These are phyloP conservation scores for Patagioenas fasciata DNA, from an alignment of 2,113 vertebrate genomes.

Conservation along the genomic window DNA sequence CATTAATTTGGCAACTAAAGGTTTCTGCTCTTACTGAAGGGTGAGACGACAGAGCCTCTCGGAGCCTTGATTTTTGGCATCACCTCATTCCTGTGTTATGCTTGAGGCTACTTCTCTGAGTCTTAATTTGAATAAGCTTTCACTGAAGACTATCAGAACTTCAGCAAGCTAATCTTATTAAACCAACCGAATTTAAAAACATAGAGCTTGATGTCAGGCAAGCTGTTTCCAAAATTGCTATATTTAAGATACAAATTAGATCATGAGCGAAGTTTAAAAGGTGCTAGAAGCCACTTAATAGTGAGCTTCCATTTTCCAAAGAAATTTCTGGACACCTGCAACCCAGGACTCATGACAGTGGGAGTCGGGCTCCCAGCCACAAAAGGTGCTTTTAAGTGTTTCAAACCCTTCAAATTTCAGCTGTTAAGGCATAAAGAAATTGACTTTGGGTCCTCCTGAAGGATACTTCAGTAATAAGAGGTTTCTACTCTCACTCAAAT, in stretches of 20 bases:
- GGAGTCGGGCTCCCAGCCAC: background rate
- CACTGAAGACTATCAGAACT: constrained; percentile 30
- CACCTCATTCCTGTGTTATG: constrained; percentile 18
- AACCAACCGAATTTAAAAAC: background rate
- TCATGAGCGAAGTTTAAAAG: constrained; percentile 33
- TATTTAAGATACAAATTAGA: constrained; percentile 41
- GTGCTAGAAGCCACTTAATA: background rate
- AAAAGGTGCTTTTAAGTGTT: background rate
- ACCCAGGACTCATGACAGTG: background rate
- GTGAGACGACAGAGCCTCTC: background rate
- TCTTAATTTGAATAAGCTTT: constrained; percentile 46
- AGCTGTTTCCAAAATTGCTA: constrained; percentile 28
- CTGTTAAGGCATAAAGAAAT: background rate
- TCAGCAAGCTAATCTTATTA: constrained; percentile 45
- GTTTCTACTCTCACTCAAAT: background rate
- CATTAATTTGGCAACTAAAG: constrained; percentile 3
- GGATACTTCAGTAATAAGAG: background rate
- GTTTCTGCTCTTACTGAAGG: constrained; percentile 11
- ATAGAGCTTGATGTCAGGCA: constrained; percentile 26
- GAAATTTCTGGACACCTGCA: background rate
- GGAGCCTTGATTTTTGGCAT: background rate
- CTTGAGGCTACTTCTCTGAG: constrained; percentile 45
- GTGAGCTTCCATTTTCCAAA: background rate
- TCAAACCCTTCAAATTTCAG: background rate
- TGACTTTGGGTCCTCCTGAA: background rate